Evolutionary conservation across 2,888 invertebrate species (phyloP).

Genomic region (Drosophila colorata): DNA sequence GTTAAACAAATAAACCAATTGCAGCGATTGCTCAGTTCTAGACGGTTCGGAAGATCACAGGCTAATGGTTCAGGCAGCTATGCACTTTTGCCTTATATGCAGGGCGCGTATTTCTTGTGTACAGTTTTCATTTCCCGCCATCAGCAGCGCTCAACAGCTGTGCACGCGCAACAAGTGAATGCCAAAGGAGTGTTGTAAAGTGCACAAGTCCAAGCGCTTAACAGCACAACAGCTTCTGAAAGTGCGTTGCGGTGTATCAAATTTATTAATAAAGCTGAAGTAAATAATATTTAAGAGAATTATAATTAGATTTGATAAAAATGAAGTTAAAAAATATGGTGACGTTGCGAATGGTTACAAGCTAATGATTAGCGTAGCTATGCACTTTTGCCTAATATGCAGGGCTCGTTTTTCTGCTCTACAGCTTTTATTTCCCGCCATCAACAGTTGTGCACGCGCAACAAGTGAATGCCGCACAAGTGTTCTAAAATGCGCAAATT

Average conservation of each 20-base stretch:
- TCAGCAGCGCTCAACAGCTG: slow-evolving; percentile 27
- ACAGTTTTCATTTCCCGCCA: slow-evolving; percentile 64
- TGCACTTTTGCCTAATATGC: slow-evolving; percentile 49
- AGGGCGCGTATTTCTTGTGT: slow-evolving; percentile 41
- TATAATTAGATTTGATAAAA: not conserved
- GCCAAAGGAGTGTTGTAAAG: slow-evolving; percentile 30
- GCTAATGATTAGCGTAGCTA: slow-evolving; percentile 33
- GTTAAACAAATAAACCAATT: not conserved
- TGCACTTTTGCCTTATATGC: slow-evolving; percentile 46
- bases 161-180: slow-evolving; percentile 38
- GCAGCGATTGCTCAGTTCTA: not conserved
- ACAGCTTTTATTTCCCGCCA: slow-evolving; percentile 69
- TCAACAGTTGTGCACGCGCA: slow-evolving; percentile 34
- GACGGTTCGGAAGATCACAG: slow-evolving; percentile 16
- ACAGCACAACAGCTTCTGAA: not conserved
- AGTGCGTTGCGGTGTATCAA: too few species aligned
- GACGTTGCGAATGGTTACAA: slow-evolving; percentile 12
- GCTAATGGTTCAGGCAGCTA: slow-evolving; percentile 33
- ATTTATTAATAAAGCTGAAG: not conserved
- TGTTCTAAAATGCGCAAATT: slow-evolving; percentile 14
- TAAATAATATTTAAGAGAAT: not conserved
- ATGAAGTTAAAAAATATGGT: not conserved
- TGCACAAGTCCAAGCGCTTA: not conserved
- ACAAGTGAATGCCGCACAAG: slow-evolving; percentile 37
- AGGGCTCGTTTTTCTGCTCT: too few species aligned